Evolutionary conservation across 2,888 invertebrate species (phyloP), one percentile per base, ranked within the genome.

Genomic region (Clunio marinus): DNA sequence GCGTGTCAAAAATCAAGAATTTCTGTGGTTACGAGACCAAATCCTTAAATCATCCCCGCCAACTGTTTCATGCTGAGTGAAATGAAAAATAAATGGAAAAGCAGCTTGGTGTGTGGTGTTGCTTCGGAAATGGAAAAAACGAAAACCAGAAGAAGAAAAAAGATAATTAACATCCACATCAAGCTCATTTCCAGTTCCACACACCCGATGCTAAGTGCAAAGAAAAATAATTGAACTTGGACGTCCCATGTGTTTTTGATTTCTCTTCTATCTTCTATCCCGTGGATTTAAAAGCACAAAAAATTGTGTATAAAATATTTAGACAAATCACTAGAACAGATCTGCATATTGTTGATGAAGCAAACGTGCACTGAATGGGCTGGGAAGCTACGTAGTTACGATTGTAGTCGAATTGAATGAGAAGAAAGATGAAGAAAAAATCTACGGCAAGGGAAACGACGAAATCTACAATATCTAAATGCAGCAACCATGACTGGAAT

Each of bases 401-500:
- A n/a, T n/a, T n/a, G n/a, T n/a, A n/a, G n/a, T n/a, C n/a, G n/a
- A n/a, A n/a, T n/a, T n/a, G 41, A 41, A 41, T 41, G 3, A 10
- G n/a, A 10, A 32, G 32, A 32, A 32, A 32, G 5, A 32, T 32
- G 32, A 32, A 32, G 10, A 32, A 32, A 8, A 32, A 8, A 32
- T 8, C n/a, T 41, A 2, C 41, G 10, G 10, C n/a, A n/a, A n/a
- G 41, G 10, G 41, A 15, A 41, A 41, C 2, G 2, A 41, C 15
- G 41, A 15, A 41, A 41, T 32, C 41, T 41, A 13, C 15, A 3
- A 13, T 41, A 7, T 41, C 32, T 51, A 20, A 25, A 13, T 24
- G 60, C 41, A 24, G 20, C 35, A 4, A 51, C 32, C 37, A 37
- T 60, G 60, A 60, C 60, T 60, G 32, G 60, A 60, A 60, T 60